Percentiles rank a stretch among this genome's conserved stretches.
These are phyloP conservation scores for Lamellibrachia columna DNA, from an alignment of 2,888 invertebrate genomes.

Conservation along the genomic window DNA sequence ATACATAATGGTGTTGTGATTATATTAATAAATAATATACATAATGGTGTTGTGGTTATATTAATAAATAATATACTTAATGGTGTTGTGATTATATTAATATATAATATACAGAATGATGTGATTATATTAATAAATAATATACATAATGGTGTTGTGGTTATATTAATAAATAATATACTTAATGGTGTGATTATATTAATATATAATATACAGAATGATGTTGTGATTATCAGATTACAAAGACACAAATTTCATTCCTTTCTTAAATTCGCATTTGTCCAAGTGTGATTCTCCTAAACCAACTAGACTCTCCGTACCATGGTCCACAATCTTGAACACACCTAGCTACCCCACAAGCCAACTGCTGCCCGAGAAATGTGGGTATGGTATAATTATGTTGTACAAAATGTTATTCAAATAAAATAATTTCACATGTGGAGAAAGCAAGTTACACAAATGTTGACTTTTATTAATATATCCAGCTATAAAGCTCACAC, in stretches of 20 bases:
- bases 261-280: too few species aligned
- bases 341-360: background rate
- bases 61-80: background rate
- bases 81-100: background rate
- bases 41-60: background rate
- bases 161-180: background rate
- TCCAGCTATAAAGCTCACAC: too few species aligned
- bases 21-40: background rate
- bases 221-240: background rate
- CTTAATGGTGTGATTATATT: background rate
- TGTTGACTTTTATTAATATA: too few species aligned
- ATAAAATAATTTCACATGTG: too few species aligned
- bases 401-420: too few species aligned
- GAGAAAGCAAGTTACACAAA: too few species aligned
- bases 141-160: background rate
- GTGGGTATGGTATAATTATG: background rate
- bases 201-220: background rate
- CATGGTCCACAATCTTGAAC: background rate
- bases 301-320: background rate
- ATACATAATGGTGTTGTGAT: background rate
- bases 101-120: background rate
- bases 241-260: too few species aligned
- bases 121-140: background rate
- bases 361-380: background rate
- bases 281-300: too few species aligned